Base-by-base conservation (phyloP, 2,797 vertebrate species). In the Mus spretus region DNA sequence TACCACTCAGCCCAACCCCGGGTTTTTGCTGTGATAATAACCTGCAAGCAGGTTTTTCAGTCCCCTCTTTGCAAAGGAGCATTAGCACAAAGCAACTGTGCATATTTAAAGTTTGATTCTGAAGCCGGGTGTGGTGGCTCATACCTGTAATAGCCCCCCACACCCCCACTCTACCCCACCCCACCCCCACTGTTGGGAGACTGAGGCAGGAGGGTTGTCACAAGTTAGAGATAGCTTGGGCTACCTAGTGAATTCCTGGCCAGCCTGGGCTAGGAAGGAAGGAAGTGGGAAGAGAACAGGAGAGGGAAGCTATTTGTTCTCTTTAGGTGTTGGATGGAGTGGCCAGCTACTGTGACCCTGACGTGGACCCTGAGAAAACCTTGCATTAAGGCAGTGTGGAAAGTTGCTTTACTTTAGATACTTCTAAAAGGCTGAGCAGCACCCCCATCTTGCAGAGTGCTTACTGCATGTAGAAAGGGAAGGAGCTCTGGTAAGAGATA, bases 381-480 rank as follows among this genome's bases (percentile, higher is more conserved):
- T 89, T 59, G 44, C 81, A 72, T 63, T 77, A 31, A 53, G 40
- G 50, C 65, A 57, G 22, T 44, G 6, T 65, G 24, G 55, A 75
- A 90, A 84, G 37, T 15, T 34, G 22, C 53, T 67, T 57, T 19
- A 24, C n/a, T 79, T 87, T 17, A 26, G 93, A 63, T 50, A 47
- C 40, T 87, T 87, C 86, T 57, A 83, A 61, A 96, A 93, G 17
- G 24, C 59, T n/a, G 59, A 31, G 31, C 74, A 81, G 67, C 0
- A 1, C 95, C 80, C 88, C 67, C 67, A 47, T 13, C 47, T 81
- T 67, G 82, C 63, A 80, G 57, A 28, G 7, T 44, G 12, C 72
- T 84, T 88, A 80, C 90, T 91, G 78, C 82, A 91, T 75, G 34
- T 20, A 80, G 72, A 75, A 90, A 63, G 77, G 70, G 34, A 87